Evolutionary conservation across 2,797 vertebrate species (phyloP), one percentile per base, ranked within the genome.

Genomic region (Emys orbicularis): DNA sequence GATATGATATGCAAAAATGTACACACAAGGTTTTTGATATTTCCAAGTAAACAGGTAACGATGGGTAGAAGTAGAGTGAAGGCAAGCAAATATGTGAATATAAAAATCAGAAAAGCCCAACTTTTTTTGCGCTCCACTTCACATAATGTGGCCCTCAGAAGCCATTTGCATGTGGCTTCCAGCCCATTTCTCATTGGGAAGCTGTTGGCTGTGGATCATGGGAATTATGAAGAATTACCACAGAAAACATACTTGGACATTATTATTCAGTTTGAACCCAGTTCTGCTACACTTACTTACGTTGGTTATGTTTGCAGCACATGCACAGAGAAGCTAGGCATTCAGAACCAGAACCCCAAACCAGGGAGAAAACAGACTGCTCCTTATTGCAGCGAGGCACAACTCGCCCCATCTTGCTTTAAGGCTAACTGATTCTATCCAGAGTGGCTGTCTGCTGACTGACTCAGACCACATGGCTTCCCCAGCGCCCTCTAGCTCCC

Each of bases 71-170:
- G 52, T 6, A 80, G 83, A 91, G 50, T 11, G 19, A 77, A 81
- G 65, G 34, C 83, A 57, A 27, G 65, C 47, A 25, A 72, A 21
- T 31, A 31, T 9, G 49, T 19, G 93, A 72, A 10, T 68, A 3
- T 0, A 59, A 12, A 37, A 87, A 85, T 23, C 15, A 13, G 76
- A 34, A 7, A 12, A 19, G 57, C 50, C 37, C 1, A 0, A 29
- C 53, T n/a, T 25, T 41, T 41, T 54, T 59, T 16, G 4, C 5
- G 2, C 8, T 47, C 87, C 83, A 21, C 47, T 68, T 49, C 82
- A 83, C 7, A 61, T 61, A 50, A 31, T 3, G 21, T 23, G n/a
- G 57, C 25, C 8, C 10, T n/a, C 37, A 6, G 3, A 8, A 16
- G 12, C 19, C 23, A 53, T 41, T 34, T 37, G 27, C 13, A 34